Evolutionary conservation across 2,113 vertebrate genomes (phyloP), one percentile per base, ranked within the genome.

Genomic region (Azemiops feae): DNA sequence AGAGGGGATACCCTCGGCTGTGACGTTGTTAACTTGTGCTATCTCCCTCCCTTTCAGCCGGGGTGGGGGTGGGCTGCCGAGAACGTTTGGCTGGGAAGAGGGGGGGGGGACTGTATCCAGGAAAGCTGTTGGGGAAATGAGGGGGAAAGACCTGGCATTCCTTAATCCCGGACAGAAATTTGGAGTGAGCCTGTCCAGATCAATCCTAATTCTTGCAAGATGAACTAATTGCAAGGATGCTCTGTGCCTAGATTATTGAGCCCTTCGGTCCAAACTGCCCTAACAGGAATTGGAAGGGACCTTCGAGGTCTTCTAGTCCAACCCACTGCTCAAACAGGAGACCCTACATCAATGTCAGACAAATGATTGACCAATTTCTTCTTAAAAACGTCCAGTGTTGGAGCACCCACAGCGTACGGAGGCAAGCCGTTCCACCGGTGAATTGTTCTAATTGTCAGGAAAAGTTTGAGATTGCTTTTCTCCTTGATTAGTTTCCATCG

Each of bases 1-100:
- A 0, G 43, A 92, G 88, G 92, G 95, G 85, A 94, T 96, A 91
- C 95, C 95, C 94, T 54, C 0, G 69, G 85, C 91, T 50, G 89
- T 93, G 92, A 94, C 90, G 90, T 34, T 54, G 87, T 64, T 88
- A 39, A 5, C 3, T 92, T 34, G 25, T 0, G 16, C 11, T 22
- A 3, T 30, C 16, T n/a, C 47, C 87, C 6, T 2, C 0, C 11
- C 11, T 12, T 53, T 27, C 58, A 16, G 39, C 23, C 3, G 18
- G 43, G 45, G 43, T 6, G 23, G 39, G 39, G 23, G n/a, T 87
- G 30, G 20, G 85, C 43, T 60, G 30, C 1, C 39, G 64, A 58
- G 12, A 54, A 14, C 3, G 34, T 1, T 22, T n/a, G 53, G 90
- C 23, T 50, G 47, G 8, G 47, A 9, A 50, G 0, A 7, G 47